Evolutionary conservation across 2,113 vertebrate genomes (phyloP), one percentile per base, ranked within the genome.

Genomic region (Tylochromis polylepis): DNA sequence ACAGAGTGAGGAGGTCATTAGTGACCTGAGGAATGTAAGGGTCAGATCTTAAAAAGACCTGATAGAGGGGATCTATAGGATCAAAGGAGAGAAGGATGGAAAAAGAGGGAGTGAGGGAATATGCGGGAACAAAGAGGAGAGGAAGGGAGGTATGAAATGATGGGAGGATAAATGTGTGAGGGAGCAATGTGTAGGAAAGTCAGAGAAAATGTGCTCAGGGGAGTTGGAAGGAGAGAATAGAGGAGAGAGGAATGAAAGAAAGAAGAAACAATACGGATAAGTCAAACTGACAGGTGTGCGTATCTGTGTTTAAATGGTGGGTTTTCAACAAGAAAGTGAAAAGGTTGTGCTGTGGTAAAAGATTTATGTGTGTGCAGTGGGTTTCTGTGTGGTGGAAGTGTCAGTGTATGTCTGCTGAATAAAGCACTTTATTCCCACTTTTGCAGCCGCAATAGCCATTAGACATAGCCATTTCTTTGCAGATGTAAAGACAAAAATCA

Each of bases 41-140:
- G 95, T 96, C 94, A 95, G 85, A 90, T 94, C 94, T 94, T 94
- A 94, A 95, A 77, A 94, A 94, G 93, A 93, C 89, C 94, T 90
- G 88, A 95, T 95, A 95, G 91, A 95, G 91, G 89, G 93, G 93
- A 95, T 91, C 86, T 93, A 83, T 92, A 59, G 92, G 94, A 95
- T 96, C 95, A 95, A 95, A 95, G 93, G 41, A 62, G 82, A 67
- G 78, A 83, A 79, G 38, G 87, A 94, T 88, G 90, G 92, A 94
- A 91, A 91, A 87, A 93, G 85, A 79, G 83, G 88, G 81, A 87
- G 80, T 89, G 83, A 89, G 89, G 62, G 83, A 87, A 87, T 85
- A 90, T 84, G 90, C 81, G 24, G 56, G 83, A 94, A 94, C 93
- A 94, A 92, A 95, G 86, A 57, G 60, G 29, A 78, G 53, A 85